Conservation (phyloP, 2,113 vertebrate genomes). For the Takifugu bimaculatus region DNA sequence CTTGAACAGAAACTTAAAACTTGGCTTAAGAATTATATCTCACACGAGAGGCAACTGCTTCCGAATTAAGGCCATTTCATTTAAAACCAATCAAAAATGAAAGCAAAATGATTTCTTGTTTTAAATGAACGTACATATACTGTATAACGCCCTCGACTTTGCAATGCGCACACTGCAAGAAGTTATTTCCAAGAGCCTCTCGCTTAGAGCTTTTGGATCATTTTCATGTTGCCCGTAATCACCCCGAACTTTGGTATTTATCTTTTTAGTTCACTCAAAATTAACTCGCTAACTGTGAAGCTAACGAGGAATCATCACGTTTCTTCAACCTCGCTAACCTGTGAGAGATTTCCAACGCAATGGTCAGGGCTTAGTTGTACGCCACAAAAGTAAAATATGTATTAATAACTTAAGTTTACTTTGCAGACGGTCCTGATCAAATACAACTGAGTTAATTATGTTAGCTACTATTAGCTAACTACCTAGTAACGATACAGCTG, state of each 20-base stretch:
- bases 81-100: no score
- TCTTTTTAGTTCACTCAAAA: conserved; percentile 2
- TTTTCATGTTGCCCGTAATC: not conserved
- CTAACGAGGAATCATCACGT: not conserved
- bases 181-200: no score
- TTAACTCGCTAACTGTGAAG: not conserved
- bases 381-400: not conserved
- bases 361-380: no score
- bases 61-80: no score
- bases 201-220: no score
- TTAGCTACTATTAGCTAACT: conserved; percentile 37
- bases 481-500: conserved; percentile 35
- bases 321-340: not conserved
- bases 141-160: not conserved
- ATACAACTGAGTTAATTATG: conserved; percentile 3
- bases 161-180: not conserved
- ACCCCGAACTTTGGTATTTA: not conserved
- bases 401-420: not conserved
- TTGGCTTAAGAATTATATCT: no score
- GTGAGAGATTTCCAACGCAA: not conserved
- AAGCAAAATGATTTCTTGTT: no score
- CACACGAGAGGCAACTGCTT: no score
- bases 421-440: not conserved
- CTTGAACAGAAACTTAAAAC: no score
- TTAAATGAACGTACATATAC: not conserved